These are phyloP conservation scores for Thomomys bottae DNA, from an alignment of 2,113 vertebrate species.

Conservation along the genomic window DNA sequence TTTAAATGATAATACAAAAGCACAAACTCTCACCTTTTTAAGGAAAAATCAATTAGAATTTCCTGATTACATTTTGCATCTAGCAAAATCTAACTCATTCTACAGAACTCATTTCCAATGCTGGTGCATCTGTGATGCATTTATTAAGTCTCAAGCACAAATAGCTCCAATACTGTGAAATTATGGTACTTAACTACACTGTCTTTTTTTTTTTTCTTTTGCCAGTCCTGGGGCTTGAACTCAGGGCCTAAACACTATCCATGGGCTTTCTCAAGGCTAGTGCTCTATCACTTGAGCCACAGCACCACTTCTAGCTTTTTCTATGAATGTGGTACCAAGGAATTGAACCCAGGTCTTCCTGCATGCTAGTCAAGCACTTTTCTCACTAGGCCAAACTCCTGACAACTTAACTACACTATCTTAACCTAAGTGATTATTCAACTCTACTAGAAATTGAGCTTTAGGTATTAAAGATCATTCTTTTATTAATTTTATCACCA, in stretches of 20 bases:
- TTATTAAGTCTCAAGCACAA: constrained; percentile 10
- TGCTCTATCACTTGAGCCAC: no score
- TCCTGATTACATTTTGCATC: constrained; percentile 4
- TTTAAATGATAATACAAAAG: background rate
- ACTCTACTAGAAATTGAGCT: constrained; percentile 9
- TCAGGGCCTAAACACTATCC: no score
- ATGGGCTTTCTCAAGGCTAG: no score
- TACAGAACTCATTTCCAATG: background rate
- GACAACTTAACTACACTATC: background rate
- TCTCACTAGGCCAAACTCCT: no score
- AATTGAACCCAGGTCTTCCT: no score
- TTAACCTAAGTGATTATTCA: constrained; percentile 30
- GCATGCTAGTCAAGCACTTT: no score
- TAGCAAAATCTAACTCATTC: constrained; percentile 19
- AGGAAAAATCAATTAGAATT: background rate
- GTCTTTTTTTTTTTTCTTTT: no score
- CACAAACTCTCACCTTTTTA: background rate
- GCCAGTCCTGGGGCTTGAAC: no score
- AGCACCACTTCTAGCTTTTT: no score
- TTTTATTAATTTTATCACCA: constrained; percentile 41
- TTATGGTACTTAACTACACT: background rate
- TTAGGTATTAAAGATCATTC: constrained; percentile 20
- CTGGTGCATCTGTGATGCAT: background rate
- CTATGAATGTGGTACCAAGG: no score
- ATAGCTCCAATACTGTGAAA: background rate